Conservation (phyloP, 2,888 invertebrate genomes). For the Scaptomyza tumidula region DNA sequence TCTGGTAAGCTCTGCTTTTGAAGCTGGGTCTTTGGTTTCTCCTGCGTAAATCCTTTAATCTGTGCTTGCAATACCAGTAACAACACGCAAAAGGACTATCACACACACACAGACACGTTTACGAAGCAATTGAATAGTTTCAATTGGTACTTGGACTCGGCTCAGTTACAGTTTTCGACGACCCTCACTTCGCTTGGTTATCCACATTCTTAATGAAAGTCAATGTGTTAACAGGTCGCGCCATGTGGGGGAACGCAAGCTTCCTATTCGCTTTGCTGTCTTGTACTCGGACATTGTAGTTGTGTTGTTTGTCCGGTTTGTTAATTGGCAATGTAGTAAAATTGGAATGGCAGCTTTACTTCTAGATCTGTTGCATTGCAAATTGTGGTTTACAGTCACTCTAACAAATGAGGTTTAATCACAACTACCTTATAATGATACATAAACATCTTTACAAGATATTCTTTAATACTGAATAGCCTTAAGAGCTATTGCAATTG, state of each 20-base stretch:
- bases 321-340: constrained; percentile 43
- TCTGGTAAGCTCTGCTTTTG: constrained; percentile 36
- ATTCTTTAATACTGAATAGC: not conserved
- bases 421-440: not conserved
- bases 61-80: constrained; percentile 65
- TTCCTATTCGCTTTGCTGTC: not conserved
- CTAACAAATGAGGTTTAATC: not conserved
- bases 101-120: constrained; percentile 28
- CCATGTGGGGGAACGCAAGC: constrained; percentile 12
- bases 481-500: not conserved
- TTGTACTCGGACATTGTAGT: constrained; percentile 29
- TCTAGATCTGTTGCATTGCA: constrained; percentile 10
- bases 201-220: constrained; percentile 70
- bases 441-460: not conserved
- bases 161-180: constrained; percentile 32
- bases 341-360: constrained; percentile 13
- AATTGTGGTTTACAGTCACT: constrained; percentile 6
- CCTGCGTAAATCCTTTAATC: constrained; percentile 72
- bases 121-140: constrained; percentile 72
- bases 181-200: constrained; percentile 34
- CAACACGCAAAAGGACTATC: constrained; percentile 34
- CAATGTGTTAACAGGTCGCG: constrained; percentile 49
- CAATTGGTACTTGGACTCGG: constrained; percentile 64
- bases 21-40: constrained; percentile 18
- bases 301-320: constrained; percentile 31